These are phyloP conservation scores for Netelia virgata DNA, from an alignment of 2,888 invertebrate genomes.

Conservation along the genomic window DNA sequence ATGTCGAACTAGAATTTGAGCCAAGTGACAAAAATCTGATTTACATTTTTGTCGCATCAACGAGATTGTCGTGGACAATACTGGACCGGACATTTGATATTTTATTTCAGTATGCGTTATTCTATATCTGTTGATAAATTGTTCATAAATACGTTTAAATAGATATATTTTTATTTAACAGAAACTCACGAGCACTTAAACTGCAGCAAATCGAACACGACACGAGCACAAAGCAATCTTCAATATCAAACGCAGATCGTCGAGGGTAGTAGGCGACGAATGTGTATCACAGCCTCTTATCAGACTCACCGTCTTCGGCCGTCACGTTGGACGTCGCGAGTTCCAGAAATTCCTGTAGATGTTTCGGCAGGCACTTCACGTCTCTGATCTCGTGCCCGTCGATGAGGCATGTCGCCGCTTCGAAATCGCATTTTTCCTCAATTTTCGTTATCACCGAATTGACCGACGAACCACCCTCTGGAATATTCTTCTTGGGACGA, in stretches of 20 bases:
- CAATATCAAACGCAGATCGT: constrained; percentile 44
- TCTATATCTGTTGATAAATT: neutral
- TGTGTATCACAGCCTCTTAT: constrained; percentile 76
- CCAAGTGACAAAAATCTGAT: neutral
- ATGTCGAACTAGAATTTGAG: neutral
- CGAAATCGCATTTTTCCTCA: constrained; percentile 64
- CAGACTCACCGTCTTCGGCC: constrained; percentile 86
- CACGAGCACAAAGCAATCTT: constrained; percentile 85
- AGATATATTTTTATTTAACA: constrained; percentile 13
- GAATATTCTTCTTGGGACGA: constrained; percentile 80
- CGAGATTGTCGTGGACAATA: neutral
- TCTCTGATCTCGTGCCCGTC: constrained; percentile 89
- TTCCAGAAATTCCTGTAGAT: constrained; percentile 92
- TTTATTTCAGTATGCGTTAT: neutral
- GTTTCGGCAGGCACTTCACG: constrained; percentile 89
- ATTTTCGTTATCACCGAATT: constrained; percentile 84
- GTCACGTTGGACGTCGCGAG: constrained; percentile 85
- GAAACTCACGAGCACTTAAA: constrained; percentile 50
- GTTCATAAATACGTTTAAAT: constrained; percentile 8
- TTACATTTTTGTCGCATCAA: neutral
- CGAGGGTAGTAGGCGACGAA: constrained; percentile 85
- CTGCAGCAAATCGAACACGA: constrained; percentile 79
- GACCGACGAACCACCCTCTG: constrained; percentile 74
- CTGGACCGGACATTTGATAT: neutral
- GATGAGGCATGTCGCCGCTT: constrained; percentile 87